Base-by-base conservation (phyloP, 1,140 invertebrate species). In the Bombus turneri region DNA sequence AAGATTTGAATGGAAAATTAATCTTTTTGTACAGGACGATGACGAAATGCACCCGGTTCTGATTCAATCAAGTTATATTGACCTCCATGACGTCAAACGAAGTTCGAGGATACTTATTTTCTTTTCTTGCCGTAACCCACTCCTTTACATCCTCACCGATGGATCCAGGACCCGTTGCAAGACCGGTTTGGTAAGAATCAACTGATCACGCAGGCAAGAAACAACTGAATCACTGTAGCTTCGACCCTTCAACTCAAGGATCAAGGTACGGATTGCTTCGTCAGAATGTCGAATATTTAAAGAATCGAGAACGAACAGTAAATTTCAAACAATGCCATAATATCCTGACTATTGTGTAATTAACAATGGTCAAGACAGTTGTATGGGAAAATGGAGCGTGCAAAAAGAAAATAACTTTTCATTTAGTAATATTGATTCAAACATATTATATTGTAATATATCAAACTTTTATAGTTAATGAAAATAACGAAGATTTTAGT, bases 141-240 rank as follows among this genome's bases (percentile, higher is more conserved):
- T 77, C 80, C 81, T 83, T 68, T 74, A 73, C 47, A 83, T 89
- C 88, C 81, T 89, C 85, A 34, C 88, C 68, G 88, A 87, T 82
- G 88, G 82, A 34, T 85, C 86, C 86, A 78, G 86, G 87, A 84
- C 82, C 88, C 87, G 85, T 91, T 88, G 85, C 79, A 87, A 64
- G 90, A 92, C 91, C 91, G 91, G 91, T 92, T 92, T 92, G 86
- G 89, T 87, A 90, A 90, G 88, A 86, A 86, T 90, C 85, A 87
- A 87, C 86, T 62, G 87, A 89, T 87, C 86, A 85, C 76, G 69
- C 53, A 87, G 81, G 82, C 80, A 90, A 88, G 89, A 89, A 91
- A 91, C 83, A 86, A 87, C 87, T 88, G 89, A 92, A 91, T 92
- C 90, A 92, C 85, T 75, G 77, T 91, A 87, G 86, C 85, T 90